Base-by-base conservation (phyloP, 1,140 invertebrate genomes). In the Oedothorax gibbosus region DNA sequence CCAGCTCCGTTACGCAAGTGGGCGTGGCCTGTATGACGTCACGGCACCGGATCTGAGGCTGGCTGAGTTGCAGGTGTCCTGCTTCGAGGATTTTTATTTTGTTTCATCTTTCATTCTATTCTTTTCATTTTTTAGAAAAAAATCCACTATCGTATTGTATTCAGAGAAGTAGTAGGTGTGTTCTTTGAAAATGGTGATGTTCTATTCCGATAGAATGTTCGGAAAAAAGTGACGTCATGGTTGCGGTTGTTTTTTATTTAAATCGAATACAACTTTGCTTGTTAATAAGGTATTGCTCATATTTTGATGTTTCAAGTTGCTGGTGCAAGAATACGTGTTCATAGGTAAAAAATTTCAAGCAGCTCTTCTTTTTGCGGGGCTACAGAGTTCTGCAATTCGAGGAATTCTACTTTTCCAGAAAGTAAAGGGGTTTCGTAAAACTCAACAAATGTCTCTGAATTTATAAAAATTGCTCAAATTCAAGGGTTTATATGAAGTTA, bases 21-120 rank as follows among this genome's bases (percentile, higher is more conserved):
- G 75, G 75, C 75, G 77, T 79, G 77, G 62, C 14, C 14, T 21
- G 11, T 68, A 50, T 35, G 62, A 66, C 64, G 62, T 66, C 77
- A 66, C n/a, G 53, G 35, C 62, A 79, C 77, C 77, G 77, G 77
- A 79, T 79, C 50, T 79, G 77, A 20, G 77, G 62, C 77, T 79
- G 77, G 62, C 62, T 66, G 77, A 65, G 62, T 79, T 68, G 77
- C 64, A 79, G 77, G 77, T 79, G 77, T 18, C 64, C 35, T 54
- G 64, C 49, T 66, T 79, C 77, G 68, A 79, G 77, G 77, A 18
- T 15, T 66, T 65, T 21, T 66, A 66, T 66, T 77, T 49, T n/a
- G n/a, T 20, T 79, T 50, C 12, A 79, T 53, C 64, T 21, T 10
- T 20, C 12, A 65, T 51, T 77, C 35, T 79, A 14, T 15, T 56